Base-by-base conservation (phyloP, 2,888 invertebrate species). In the Andrena camellia region DNA sequence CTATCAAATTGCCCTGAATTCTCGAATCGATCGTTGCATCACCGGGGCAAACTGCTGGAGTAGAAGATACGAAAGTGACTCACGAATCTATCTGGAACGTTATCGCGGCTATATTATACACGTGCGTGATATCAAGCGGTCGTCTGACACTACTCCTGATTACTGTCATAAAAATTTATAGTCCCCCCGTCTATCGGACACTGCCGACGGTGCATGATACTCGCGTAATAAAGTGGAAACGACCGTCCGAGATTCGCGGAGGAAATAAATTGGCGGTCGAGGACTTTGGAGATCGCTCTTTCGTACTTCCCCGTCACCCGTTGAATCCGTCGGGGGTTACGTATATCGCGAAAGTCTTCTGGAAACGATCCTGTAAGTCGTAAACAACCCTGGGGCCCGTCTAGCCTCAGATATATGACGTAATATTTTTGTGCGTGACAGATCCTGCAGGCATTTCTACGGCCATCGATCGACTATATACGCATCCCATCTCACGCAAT, bases 391-490 rank as follows among this genome's bases (percentile, higher is more conserved):
- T 73, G 89, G 89, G 90, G 85, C 90, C 87, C 89, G 92, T 92
- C 92, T 91, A 84, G 88, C 88, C 87, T 86, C 84, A 89, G 89
- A 92, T 92, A 92, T 92, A 92, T 92, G 92, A 92, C 88, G 91
- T 90, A 89, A 90, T 92, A 92, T 92, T 91, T 92, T 92, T 90
- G 91, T 92, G 91, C 91, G 90, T 92, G 92, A 92, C 92, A 91
- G 92, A 90, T 90, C 91, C 91, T 86, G 84, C 86, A 87, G 90
- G 86, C 90, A 85, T 89, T 90, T 91, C 91, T 83, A 85, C 84
- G 88, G 82, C 79, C 86, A 91, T 92, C 91, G 91, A 92, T 92
- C 90, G 90, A 75, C 76, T 52, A 42, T 85, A 80, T 52, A 90
- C 90, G 91, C 91, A 89, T 87, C 88, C 86, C 78, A 68, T 86